Percentiles rank a stretch among this genome's conserved stretches.
Conservation (phyloP, 2,113 vertebrate species). For the Anguilla rostrata region DNA sequence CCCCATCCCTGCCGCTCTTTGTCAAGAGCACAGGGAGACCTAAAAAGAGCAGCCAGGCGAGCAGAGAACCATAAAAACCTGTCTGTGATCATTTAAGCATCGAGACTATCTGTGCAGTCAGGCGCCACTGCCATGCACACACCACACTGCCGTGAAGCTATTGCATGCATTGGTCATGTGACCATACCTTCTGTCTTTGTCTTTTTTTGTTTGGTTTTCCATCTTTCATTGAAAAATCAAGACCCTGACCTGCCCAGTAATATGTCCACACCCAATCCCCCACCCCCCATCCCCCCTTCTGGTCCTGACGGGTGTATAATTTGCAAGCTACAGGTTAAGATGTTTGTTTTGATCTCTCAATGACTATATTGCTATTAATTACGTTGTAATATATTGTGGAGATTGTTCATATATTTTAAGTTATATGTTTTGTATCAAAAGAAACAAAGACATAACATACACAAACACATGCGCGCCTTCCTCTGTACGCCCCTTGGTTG, state of each 20-base stretch:
- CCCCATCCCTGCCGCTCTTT: background rate
- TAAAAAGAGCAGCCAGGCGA: constrained; percentile 9
- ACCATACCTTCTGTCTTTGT: background rate
- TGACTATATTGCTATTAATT: constrained; percentile 7
- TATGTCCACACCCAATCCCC: too few relatives aligned
- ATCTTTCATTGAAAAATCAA: background rate
- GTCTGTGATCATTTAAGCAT: background rate
- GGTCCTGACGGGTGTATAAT: background rate
- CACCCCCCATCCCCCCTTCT: background rate
- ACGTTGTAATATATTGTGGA: constrained; percentile 1
- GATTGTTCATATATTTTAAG: constrained; percentile 29
- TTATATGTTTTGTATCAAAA: constrained; percentile 31
- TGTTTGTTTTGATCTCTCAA: background rate
- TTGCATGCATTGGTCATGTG: background rate
- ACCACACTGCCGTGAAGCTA: background rate
- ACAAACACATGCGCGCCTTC: constrained; percentile 46
- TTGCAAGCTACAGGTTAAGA: background rate
- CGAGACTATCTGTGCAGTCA: background rate
- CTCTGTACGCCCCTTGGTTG: constrained; percentile 38
- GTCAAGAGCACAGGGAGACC: background rate
- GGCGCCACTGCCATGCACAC: background rate
- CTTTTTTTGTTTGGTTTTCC: background rate
- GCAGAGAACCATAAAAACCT: constrained; percentile 10
- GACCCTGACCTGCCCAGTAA: background rate
- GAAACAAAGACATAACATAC: constrained; percentile 26